Conservation (phyloP, 2,113 vertebrate genomes). For the Tenebrosternarchus preto region DNA sequence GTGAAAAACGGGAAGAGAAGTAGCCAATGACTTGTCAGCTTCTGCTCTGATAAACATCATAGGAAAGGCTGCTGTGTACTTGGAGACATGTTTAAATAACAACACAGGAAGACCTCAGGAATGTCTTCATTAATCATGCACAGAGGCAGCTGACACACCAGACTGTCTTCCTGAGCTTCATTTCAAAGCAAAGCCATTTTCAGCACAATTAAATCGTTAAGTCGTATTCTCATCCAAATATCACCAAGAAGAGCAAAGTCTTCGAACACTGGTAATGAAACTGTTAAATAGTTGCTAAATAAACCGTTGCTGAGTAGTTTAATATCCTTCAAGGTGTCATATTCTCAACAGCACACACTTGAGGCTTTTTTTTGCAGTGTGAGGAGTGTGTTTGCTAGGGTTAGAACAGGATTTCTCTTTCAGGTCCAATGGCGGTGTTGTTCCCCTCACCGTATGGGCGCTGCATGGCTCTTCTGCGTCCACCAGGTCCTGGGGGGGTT, state of each 20-base stretch:
- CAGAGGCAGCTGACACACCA: background rate
- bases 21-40: slow-evolving; percentile 9
- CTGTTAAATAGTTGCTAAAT: no score
- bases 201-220: background rate
- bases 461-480: slow-evolving; percentile 88
- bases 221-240: background rate
- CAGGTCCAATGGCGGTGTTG: background rate
- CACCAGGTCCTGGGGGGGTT: slow-evolving; percentile 96
- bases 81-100: background rate
- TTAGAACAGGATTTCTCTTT: no score
- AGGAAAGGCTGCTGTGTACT: background rate
- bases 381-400: no score
- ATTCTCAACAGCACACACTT: background rate
- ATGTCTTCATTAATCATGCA: background rate
- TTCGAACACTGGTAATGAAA: background rate
- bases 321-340: background rate
- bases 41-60: background rate
- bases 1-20: slow-evolving; percentile 54
- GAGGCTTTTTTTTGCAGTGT: background rate
- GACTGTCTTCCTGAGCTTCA: background rate
- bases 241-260: background rate
- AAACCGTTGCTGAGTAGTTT: background rate
- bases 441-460: slow-evolving; percentile 88
- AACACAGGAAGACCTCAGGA: background rate
- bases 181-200: background rate